A percentile compares a stretch with the other conserved stretches of the same genome.
Evolutionary conservation across 2,888 invertebrate genomes (phyloP).

Genomic region (Cyclophora punctaria): DNA sequence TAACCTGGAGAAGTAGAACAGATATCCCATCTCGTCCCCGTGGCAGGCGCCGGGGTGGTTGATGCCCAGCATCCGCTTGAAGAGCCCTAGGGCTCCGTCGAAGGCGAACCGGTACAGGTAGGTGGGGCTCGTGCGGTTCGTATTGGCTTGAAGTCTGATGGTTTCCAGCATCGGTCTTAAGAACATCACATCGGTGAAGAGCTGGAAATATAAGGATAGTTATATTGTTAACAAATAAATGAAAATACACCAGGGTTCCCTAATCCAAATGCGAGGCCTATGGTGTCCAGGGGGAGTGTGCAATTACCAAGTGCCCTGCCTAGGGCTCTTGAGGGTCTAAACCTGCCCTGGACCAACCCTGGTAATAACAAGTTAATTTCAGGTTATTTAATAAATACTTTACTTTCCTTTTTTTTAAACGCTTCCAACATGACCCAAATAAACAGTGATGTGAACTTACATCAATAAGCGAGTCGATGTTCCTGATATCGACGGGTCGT

Average conservation of each 20-base stretch:
- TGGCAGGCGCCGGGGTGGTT: slow-evolving; percentile 77
- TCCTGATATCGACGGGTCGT: slow-evolving; percentile 67
- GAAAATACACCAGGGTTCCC: too few relatives aligned
- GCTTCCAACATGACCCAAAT: too few relatives aligned
- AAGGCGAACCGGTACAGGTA: slow-evolving; percentile 77
- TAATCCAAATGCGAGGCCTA: too few relatives aligned
- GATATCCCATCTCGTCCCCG: slow-evolving; percentile 78
- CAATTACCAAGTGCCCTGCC: too few relatives aligned
- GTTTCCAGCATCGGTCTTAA: slow-evolving; percentile 73
- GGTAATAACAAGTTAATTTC: too few relatives aligned
- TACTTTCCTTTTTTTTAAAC: too few relatives aligned
- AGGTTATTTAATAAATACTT: too few relatives aligned
- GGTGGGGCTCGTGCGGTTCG: slow-evolving; percentile 68
- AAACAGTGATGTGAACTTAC: slow-evolving; percentile 33
- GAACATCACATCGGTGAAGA: slow-evolving; percentile 79
- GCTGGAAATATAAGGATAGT: slow-evolving; percentile 39
- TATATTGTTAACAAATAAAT: not conserved
- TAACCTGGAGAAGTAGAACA: slow-evolving; percentile 78
- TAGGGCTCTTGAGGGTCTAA: too few relatives aligned
- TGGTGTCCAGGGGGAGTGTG: too few relatives aligned
- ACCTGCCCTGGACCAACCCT: too few relatives aligned
- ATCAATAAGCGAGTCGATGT: slow-evolving; percentile 74
- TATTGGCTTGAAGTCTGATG: slow-evolving; percentile 52
- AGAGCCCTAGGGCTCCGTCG: slow-evolving; percentile 77
- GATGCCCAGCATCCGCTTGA: slow-evolving; percentile 77